Percentiles rank a stretch among this genome's conserved stretches.
Conservation (phyloP, 2,888 invertebrate genomes). For the Drosophila merina region DNA sequence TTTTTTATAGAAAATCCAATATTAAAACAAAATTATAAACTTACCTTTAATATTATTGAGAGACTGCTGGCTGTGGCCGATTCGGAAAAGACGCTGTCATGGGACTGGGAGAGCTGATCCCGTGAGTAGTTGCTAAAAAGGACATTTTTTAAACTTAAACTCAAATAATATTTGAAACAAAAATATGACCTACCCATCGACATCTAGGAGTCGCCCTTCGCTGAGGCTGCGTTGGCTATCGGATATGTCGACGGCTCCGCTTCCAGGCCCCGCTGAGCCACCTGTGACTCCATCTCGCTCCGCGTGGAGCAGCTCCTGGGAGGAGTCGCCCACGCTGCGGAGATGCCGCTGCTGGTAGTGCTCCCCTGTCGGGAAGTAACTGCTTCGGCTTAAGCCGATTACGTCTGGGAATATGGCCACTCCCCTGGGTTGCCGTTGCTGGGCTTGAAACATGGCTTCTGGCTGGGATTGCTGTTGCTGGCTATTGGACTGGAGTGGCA, state of each 20-base stretch:
- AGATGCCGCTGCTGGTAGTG: constrained; percentile 73
- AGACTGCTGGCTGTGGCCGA: constrained; percentile 84
- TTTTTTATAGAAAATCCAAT: not conserved
- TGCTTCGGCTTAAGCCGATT: constrained; percentile 65
- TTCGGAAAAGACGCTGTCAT: constrained; percentile 95
- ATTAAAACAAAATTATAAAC: constrained; percentile 29
- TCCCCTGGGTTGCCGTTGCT: constrained; percentile 71
- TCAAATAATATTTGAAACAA: no score
- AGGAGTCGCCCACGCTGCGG: constrained; percentile 78
- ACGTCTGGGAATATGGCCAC: constrained; percentile 77
- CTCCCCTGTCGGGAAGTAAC: constrained; percentile 69
- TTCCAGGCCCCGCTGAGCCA: not conserved
- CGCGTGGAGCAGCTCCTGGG: constrained; percentile 71
- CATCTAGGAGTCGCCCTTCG: constrained; percentile 80
- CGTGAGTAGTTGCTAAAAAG: constrained; percentile 81
- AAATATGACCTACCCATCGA: constrained; percentile 79
- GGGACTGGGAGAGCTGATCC: constrained; percentile 91
- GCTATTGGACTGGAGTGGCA: constrained; percentile 8
- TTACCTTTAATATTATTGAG: constrained; percentile 83
- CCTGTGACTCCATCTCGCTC: constrained; percentile 48
- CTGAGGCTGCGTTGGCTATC: constrained; percentile 84
- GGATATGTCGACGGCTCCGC: constrained; percentile 76
- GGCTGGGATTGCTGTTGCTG: constrained; percentile 43
- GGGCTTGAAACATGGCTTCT: constrained; percentile 59
- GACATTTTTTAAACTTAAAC: not conserved